Conservation (phyloP, 1,140 invertebrate genomes). For the Aphelenchoides besseyi region DNA sequence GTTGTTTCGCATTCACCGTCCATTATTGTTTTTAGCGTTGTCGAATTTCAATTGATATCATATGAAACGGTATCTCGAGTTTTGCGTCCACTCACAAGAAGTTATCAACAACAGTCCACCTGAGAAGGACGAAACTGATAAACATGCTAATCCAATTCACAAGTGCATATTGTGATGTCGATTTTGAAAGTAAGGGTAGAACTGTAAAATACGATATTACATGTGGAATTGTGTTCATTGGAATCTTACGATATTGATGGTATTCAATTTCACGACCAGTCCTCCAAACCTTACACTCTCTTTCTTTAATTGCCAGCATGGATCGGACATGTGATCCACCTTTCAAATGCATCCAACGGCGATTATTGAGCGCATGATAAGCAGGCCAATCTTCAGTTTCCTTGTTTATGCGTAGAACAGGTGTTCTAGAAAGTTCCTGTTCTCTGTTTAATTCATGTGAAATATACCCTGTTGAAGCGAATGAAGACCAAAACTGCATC, state of each 20-base stretch:
- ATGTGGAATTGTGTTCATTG: neutral
- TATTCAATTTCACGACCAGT: conserved; percentile 57
- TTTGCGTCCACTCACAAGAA: no score
- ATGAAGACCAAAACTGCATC: conserved; percentile 53
- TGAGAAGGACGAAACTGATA: no score
- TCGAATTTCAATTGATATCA: no score
- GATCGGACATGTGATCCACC: conserved; percentile 51
- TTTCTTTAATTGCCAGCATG: conserved; percentile 47
- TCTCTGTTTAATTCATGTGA: conserved; percentile 17
- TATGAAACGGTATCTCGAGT: no score
- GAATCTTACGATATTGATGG: conserved; percentile 49
- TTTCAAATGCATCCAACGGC: conserved; percentile 58
- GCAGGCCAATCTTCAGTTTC: conserved; percentile 55
- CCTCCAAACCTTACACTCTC: conserved; percentile 56
- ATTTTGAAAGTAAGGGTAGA: neutral
- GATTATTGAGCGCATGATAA: conserved; percentile 47
- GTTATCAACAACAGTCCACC: no score
- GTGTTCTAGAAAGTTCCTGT: conserved; percentile 15
- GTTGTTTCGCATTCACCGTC: no score
- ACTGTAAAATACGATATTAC: neutral
- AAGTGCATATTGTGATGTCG: neutral
- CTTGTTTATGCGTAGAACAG: conserved; percentile 25
- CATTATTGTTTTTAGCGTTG: no score
- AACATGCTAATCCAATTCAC: neutral
- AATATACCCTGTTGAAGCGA: conserved; percentile 54